Percentiles rank a stretch among this genome's conserved stretches.
phyloP scores from a whole-genome alignment of 2,888 invertebrate species.

The Epistrophella euchroma region DNA sequence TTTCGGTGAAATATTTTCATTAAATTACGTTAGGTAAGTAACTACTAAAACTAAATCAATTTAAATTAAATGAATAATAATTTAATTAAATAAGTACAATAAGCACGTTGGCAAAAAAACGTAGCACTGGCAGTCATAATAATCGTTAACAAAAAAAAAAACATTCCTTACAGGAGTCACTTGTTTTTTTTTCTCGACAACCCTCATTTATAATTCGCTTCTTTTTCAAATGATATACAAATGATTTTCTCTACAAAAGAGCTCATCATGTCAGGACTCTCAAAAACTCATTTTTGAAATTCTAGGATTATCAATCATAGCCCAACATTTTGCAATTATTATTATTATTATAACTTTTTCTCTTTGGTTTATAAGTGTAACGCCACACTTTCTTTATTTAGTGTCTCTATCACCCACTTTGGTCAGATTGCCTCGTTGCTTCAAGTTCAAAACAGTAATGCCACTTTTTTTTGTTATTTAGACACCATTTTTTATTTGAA shows the following conservation, averaged over 20 bases:
- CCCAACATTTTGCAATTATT: constrained; percentile 53
- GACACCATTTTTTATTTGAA: background rate
- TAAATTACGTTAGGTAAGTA: too few species aligned
- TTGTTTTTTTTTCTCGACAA: background rate
- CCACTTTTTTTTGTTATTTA: background rate
- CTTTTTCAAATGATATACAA: background rate
- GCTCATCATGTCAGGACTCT: constrained; percentile 32
- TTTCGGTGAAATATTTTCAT: too few species aligned
- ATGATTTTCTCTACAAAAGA: background rate
- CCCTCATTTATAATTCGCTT: background rate
- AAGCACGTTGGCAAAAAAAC: too few species aligned
- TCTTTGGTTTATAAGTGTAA: constrained; percentile 34
- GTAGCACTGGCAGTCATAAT: too few species aligned
- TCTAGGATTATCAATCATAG: constrained; percentile 57
- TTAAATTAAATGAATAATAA: too few species aligned
- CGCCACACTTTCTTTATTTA: constrained; percentile 28
- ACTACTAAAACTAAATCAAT: too few species aligned
- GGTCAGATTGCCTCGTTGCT: background rate
- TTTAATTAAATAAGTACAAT: too few species aligned
- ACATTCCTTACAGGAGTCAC: background rate
- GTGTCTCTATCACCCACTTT: constrained; percentile 26
- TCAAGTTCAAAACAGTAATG: constrained; percentile 22
- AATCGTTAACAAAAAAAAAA: too few species aligned
- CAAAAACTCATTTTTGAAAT: constrained; percentile 56
- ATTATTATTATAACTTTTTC: constrained; percentile 22